Percentiles rank a stretch among this genome's conserved stretches.
These are phyloP conservation scores for Drosophila repletoides DNA, from an alignment of 1,140 invertebrate genomes.

Conservation along the genomic window DNA sequence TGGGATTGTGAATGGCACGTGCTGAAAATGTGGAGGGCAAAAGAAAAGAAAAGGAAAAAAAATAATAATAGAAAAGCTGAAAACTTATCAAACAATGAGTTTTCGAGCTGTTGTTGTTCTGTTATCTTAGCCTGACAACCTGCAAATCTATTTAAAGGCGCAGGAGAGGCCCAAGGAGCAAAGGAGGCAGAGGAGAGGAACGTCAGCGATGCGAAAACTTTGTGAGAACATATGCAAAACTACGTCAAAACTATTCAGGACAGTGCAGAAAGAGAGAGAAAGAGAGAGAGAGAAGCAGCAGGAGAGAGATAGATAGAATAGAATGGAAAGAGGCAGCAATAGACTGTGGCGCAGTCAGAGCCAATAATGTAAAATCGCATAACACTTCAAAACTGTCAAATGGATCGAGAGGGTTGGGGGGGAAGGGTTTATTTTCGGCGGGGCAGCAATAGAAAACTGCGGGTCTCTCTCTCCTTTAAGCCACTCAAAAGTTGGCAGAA, in stretches of 20 bases:
- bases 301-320: background rate
- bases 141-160: constrained; percentile 43
- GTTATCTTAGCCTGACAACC: constrained; percentile 42
- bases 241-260: constrained; percentile 54
- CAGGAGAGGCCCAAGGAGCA: constrained; percentile 4
- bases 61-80: no score
- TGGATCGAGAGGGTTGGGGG: background rate
- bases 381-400: constrained; percentile 68
- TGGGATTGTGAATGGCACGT: constrained; percentile 20
- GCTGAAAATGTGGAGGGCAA: no score
- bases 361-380: constrained; percentile 77
- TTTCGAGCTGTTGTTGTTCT: background rate
- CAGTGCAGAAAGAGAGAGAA: constrained; percentile 13
- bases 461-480: constrained; percentile 42
- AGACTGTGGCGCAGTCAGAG: constrained; percentile 42
- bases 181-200: no score
- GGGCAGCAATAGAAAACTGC: no score
- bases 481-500: constrained; percentile 70
- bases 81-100: constrained; percentile 23
- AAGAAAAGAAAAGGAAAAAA: no score
- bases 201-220: constrained; percentile 44
- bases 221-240: constrained; percentile 52
- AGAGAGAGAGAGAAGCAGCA: background rate
- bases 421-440: no score
- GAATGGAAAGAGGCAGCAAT: background rate